Base-by-base conservation (phyloP, 53 echinoderm and acorn worm species). In the Henricia sp. region DNA sequence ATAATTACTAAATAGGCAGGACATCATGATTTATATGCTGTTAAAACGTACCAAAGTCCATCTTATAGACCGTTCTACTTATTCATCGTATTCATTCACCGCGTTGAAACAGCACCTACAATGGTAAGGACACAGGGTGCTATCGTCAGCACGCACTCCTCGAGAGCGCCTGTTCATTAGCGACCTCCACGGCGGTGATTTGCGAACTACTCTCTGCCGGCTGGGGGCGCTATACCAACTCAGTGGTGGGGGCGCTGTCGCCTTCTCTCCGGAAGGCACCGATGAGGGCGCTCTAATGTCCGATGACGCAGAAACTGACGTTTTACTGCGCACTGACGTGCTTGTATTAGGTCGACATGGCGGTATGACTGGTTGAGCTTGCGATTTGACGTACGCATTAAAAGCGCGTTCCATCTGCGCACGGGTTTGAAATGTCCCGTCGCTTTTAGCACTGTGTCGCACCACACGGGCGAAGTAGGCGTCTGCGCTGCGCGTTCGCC, bases 151-250 rank as follows among this genome's bases (percentile, higher is more conserved):
- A 25, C 91, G 68, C 6, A 88, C 39, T n/a, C 91, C 91, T 11
- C 77, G 84, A 42, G 91, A 78, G 28, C 88, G 84, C 21, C 91
- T 77, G 72, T 88, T 91, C 80, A 91, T 37, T 65, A 91, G 46
- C 27, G 91, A 91, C 21, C 88, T 52, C 91, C 91, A 91, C 1
- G 91, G 91, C 8, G 91, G 91, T 13, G 91, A 91, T 14, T 84
- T 59, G 53, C 76, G 75, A 1, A 91, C 74, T 54, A 91, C 70
- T 43, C 50, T 76, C 30, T 84, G 12, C 10, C 91, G 84, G 77
- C 35, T 83, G 40, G 76, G 83, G 60, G 77, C 69, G 54, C 87
- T 91, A 68, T 57, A 87, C 91, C 87, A 87, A 1, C 75, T 46
- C n/a, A 76, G 8, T 10, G 76, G 1, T 16, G 71, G 44, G 24